Base-by-base conservation (phyloP, 1,140 invertebrate species). In the Bradysia coprophila region DNA sequence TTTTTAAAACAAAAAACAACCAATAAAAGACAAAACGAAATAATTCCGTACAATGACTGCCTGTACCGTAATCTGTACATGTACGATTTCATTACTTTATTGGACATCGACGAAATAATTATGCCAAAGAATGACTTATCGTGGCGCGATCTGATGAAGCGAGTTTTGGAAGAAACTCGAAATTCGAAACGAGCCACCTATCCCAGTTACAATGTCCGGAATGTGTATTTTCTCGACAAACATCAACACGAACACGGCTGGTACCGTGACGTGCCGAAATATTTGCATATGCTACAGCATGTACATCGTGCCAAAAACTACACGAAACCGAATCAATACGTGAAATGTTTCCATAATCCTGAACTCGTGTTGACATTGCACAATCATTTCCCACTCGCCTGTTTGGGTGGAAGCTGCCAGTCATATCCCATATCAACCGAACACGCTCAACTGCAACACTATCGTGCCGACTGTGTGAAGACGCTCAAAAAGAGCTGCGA, bases 11-110 rank as follows among this genome's bases (percentile, higher is more conserved):
- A 82, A 54, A 85, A 83, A 55, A 72, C 73, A 2, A 84, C 81
- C 49, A 72, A 85, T 55, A 89, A 89, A 51, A 60, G 83, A 3
- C 81, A 91, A 49, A 88, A 91, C 59, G 90, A 95, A 57, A 65
- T 95, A 18, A 85, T 95, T 45, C 87, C 89, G 0, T 94, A 94
- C 65, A 94, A 93, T 61, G 91, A 95, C 56, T 95, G 91, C 55
- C 65, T 94, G 1, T 94, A 95, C 63, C 78, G 87, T 42, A 83
- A 89, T 55, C 71, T 91, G 66, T 89, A 90, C 58, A 68, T 75
- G 34, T 93, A 91, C 55, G 76, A 87, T 36, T 92, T 89, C 63
- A 75, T 95, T 21, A 83, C 80, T 0, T 62, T 94, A 3, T 58
- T 93, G 18, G 91, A 95, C 54, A 82, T 87, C 31, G 90, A 95